Base-by-base conservation (phyloP, 2,797 vertebrate species). In the Microcaecilia unicolor region DNA sequence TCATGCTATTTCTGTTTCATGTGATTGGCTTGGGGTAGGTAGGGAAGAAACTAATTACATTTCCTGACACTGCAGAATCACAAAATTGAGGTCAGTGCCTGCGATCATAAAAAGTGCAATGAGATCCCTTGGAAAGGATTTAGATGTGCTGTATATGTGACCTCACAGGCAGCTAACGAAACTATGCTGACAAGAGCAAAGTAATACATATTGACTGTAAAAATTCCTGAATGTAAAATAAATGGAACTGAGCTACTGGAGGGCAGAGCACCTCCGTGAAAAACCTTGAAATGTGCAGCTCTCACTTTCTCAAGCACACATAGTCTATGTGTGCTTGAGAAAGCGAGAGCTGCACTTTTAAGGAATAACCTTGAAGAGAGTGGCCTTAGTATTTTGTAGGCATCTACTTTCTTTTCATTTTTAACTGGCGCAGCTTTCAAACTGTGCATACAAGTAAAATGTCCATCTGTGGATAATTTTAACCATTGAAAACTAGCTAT, bases 11-110 rank as follows among this genome's bases (percentile, higher is more conserved):
- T 28, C 22, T 28, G 55, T 53, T 25, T 28, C 26, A 2, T 26
- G 31, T 31, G 22, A 30, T 11, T 1, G 22, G 29, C 55, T 25
- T 32, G 25, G 11, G 31, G n/a, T n/a, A n/a, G 19, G 18, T 31
- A 25, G 33, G 33, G 52, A 60, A 50, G 20, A 31, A 51, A 29
- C 44, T 50, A 51, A 68, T 44, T 49, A 48, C 54, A 51, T 42
- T 58, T 60, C 44, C 40, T 60, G 62, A 62, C 57, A 48, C 42
- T 46, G 46, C 46, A 37, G 48, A 48, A 58, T 27, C n/a, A 33
- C 5, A 40, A 66, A 61, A 51, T 46, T 60, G 55, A 50, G 55
- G 57, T 68, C 39, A 25, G 30, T 37, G 11, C 37, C 46, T 46
- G 61, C 23, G 46, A 55, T 51, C 57, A 42, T 33, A 13, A 38